Base-by-base conservation (phyloP, 2,797 vertebrate genomes). In the Australoheros facetus region DNA sequence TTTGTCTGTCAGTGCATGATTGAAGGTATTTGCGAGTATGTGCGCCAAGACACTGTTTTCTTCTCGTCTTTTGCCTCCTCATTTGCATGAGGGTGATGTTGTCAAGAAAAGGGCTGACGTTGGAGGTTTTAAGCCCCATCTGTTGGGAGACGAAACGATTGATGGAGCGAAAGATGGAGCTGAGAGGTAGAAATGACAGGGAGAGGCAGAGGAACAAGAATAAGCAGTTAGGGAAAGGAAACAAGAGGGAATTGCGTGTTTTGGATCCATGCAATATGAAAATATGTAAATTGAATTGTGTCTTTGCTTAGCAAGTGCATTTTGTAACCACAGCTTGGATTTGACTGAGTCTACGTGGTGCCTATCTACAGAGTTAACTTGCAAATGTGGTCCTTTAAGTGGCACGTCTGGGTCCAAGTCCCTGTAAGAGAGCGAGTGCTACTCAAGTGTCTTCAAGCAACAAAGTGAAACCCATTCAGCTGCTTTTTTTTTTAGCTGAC, bases 111-210 rank as follows among this genome's bases (percentile, higher is more conserved):
- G 71, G 79, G 91, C 93, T 94, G 93, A 94, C 92, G 87, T 82
- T 81, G 81, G 84, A 91, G 85, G 87, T 92, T 94, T 91, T 90
- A 91, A 93, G 85, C 82, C 80, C 88, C 91, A 88, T 93, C 90
- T 92, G 88, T 87, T 90, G 81, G 83, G 88, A 92, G 91, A 90
- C 70, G 54, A 88, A 93, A 88, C 76, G 84, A 90, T 81, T 91
- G 93, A 92, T 89, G 87, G 87, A 80, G 89, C 73, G 69, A 89
- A 85, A 80, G 86, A 85, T 45, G 86, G 80, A 91, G 85, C 79
- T 17, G 72, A 92, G 81, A 91, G 79, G 78, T 80, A 86, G 66
- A 82, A 86, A 88, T 89, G 88, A 84, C 88, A 88, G 81, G n/a
- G 73, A 89, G 83, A 69, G 71, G 77, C 34, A 39, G 83, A 85